phyloP scores from a whole-genome alignment of 2,113 vertebrate genomes.

The Platichthys stellatus region DNA sequence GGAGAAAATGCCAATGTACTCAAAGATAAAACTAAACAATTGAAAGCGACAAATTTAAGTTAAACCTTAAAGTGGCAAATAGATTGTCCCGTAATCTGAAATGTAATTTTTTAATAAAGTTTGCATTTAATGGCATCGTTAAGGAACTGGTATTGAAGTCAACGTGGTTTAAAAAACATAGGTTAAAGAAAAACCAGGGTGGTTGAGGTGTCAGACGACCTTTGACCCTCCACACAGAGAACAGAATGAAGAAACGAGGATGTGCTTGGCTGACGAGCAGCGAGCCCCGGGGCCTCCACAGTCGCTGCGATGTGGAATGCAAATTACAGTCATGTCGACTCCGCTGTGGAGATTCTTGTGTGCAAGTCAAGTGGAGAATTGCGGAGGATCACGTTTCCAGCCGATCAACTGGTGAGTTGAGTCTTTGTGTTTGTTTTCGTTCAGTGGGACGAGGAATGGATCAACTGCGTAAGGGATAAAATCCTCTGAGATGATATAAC shows the following conservation, averaged over 20 bases:
- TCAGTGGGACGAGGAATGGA: constrained; percentile 8
- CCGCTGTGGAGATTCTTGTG: constrained; percentile 46
- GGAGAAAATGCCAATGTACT: no score
- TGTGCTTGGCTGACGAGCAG: constrained; percentile 13
- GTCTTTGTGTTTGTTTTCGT: constrained; percentile 43
- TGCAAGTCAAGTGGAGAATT: constrained; percentile 46
- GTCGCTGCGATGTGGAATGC: constrained; percentile 40
- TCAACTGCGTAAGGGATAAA: constrained; percentile 40
- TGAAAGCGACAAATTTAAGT: no score
- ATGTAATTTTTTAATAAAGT: no score
- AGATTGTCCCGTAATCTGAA: no score
- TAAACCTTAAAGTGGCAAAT: no score
- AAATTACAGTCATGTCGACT: constrained; percentile 42
- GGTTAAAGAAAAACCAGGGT: neutral
- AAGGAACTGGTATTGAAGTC: neutral
- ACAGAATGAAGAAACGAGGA: constrained; percentile 24
- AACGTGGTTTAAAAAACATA: neutral
- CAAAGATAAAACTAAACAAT: no score
- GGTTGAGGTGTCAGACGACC: constrained; percentile 28
- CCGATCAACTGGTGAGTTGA: constrained; percentile 32
- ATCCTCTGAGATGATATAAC: constrained; percentile 19
- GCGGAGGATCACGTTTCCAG: constrained; percentile 42
- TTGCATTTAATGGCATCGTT: neutral
- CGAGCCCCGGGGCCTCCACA: constrained; percentile 15
- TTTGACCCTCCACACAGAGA: neutral